Conservation (phyloP, 92 coral and sea anemone genomes). For the Porites rus region DNA sequence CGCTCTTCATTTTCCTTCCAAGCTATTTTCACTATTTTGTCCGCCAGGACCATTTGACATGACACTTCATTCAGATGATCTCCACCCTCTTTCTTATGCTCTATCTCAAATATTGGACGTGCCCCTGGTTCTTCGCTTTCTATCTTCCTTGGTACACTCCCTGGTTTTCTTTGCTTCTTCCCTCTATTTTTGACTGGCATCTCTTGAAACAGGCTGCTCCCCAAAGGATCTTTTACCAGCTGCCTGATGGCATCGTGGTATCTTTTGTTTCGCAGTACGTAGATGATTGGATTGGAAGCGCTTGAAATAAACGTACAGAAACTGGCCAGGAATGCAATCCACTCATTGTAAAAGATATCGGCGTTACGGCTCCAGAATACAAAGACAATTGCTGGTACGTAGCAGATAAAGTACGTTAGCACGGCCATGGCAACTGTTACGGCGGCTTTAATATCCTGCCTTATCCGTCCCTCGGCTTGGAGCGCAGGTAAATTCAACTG, state of each 20-base stretch:
- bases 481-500: constrained; percentile 6
- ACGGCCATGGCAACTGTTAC: constrained; percentile 8
- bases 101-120: too few species aligned
- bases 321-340: neutral
- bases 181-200: too few species aligned
- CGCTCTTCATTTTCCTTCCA: neutral
- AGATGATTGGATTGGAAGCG: constrained; percentile 15
- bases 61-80: neutral
- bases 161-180: too few species aligned
- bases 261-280: constrained; percentile 9
- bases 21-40: neutral
- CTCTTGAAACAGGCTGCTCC: neutral
- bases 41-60: neutral
- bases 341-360: neutral
- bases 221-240: constrained; percentile 15
- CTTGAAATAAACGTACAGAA: neutral
- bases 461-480: neutral
- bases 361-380: neutral
- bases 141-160: too few species aligned
- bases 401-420: neutral
- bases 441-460: constrained; percentile 7
- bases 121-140: too few species aligned
- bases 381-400: neutral
- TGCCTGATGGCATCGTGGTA: neutral
- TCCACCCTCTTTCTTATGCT: too few species aligned